These are phyloP conservation scores for Epistrophella euchroma DNA, from an alignment of 2,888 invertebrate genomes.

Conservation along the genomic window DNA sequence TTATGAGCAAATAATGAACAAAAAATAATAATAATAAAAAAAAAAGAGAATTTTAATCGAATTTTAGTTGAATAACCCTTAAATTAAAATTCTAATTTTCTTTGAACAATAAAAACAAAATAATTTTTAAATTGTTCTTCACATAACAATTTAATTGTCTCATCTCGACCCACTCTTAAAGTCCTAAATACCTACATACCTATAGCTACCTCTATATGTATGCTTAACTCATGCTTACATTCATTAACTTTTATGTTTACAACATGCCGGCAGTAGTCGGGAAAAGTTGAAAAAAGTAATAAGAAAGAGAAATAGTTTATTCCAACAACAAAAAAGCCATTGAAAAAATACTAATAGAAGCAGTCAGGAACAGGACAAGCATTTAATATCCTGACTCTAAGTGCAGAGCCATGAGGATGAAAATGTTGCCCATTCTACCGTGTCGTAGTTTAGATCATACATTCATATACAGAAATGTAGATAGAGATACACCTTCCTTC, in stretches of 20 bases:
- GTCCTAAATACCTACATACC: no score
- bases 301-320: slow-evolving; percentile 36
- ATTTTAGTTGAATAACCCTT: neutral
- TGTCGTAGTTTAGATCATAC: neutral
- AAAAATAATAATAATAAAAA: no score
- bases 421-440: neutral
- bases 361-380: slow-evolving; percentile 62
- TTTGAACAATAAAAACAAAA: neutral
- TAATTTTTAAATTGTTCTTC: neutral
- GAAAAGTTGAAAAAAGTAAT: neutral
- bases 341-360: slow-evolving; percentile 53
- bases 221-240: slow-evolving; percentile 34
- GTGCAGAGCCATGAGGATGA: slow-evolving; percentile 41
- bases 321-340: slow-evolving; percentile 36
- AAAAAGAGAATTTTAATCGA: neutral
- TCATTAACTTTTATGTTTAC: slow-evolving; percentile 47
- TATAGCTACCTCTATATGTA: neutral
- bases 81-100: neutral
- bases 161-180: slow-evolving; percentile 1
- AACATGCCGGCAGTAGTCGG: slow-evolving; percentile 10
- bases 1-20: no score
- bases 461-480: neutral
- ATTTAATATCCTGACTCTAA: slow-evolving; percentile 70
- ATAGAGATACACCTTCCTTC: neutral
- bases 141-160: slow-evolving; percentile 33